phyloP scores from a whole-genome alignment of 1,140 invertebrate species.

The Lineus longissimus region DNA sequence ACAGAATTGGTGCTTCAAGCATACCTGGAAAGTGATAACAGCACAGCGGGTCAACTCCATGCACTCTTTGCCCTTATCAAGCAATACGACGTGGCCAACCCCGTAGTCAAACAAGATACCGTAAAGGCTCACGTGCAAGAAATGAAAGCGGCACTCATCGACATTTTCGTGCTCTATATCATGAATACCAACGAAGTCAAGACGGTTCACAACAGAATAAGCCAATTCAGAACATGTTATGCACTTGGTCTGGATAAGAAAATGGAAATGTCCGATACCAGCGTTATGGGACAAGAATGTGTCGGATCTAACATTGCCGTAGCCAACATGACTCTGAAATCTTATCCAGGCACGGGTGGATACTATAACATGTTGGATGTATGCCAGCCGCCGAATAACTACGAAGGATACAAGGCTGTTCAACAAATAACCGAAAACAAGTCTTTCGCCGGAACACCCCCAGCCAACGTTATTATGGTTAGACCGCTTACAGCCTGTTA shows the following conservation, averaged over 20 bases:
- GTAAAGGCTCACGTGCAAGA: neutral
- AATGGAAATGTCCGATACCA: conserved; percentile 6
- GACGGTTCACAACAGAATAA: conserved; percentile 3
- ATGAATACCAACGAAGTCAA: conserved; percentile 5
- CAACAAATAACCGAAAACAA: conserved; percentile 3
- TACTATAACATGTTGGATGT: conserved; percentile 8
- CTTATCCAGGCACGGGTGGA: neutral
- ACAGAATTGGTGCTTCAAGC: neutral
- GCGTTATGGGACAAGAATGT: neutral
- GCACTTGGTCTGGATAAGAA: neutral
- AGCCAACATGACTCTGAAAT: conserved; percentile 5
- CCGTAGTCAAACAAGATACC: neutral
- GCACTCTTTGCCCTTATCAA: neutral
- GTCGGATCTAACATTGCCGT: neutral
- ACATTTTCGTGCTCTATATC: neutral
- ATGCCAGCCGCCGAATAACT: conserved; percentile 1
- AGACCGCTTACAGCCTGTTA: conserved; percentile 3
- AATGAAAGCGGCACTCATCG: neutral
- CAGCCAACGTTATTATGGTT: neutral
- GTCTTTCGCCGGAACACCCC: neutral
- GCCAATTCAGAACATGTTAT: conserved; percentile 2
- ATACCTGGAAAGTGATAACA: conserved; percentile 2
- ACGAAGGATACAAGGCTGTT: conserved; percentile 2
- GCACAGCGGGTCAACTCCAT: neutral
- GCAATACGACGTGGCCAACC: neutral